These are phyloP conservation scores for Onthophagus taurus DNA, from an alignment of 1,140 invertebrate genomes.

Conservation along the genomic window DNA sequence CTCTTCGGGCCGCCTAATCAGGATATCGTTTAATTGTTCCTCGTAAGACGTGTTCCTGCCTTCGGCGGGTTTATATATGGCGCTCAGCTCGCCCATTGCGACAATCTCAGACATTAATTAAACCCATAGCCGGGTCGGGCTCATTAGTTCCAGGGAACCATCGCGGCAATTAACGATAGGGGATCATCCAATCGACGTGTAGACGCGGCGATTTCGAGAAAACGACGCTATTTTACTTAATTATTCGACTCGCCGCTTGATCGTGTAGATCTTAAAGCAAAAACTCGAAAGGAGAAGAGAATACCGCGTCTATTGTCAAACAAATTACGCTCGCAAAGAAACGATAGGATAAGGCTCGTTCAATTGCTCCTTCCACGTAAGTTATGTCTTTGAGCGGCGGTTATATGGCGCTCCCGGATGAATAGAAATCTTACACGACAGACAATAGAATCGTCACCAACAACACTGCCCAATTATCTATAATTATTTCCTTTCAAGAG, in stretches of 20 bases:
- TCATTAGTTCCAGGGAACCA: conserved; percentile 34
- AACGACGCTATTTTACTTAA: conserved; percentile 8
- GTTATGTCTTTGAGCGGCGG: no score
- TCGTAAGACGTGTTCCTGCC: conserved; percentile 12
- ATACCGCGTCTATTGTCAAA: conserved; percentile 11
- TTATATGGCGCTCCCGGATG: no score
- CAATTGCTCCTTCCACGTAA: neutral
- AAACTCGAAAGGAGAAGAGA: conserved; percentile 10
- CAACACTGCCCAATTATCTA: no score
- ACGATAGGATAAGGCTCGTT: conserved; percentile 7
- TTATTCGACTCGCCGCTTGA: conserved; percentile 4
- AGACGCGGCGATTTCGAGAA: conserved; percentile 8
- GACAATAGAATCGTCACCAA: no score
- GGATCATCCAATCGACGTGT: conserved; percentile 11
- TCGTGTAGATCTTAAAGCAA: neutral
- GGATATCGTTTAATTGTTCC: conserved; percentile 16
- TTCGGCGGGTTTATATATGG: conserved; percentile 27
- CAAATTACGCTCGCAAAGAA: conserved; percentile 9
- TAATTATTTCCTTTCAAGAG: no score
- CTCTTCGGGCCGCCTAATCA: conserved; percentile 16
- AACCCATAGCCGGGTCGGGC: conserved; percentile 10
- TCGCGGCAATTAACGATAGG: conserved; percentile 16
- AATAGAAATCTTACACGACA: no score
- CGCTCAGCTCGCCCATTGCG: conserved; percentile 32
- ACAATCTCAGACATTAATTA: conserved; percentile 36